Conservation (phyloP, 2,797 vertebrate species). For the Helostoma temminkii region DNA sequence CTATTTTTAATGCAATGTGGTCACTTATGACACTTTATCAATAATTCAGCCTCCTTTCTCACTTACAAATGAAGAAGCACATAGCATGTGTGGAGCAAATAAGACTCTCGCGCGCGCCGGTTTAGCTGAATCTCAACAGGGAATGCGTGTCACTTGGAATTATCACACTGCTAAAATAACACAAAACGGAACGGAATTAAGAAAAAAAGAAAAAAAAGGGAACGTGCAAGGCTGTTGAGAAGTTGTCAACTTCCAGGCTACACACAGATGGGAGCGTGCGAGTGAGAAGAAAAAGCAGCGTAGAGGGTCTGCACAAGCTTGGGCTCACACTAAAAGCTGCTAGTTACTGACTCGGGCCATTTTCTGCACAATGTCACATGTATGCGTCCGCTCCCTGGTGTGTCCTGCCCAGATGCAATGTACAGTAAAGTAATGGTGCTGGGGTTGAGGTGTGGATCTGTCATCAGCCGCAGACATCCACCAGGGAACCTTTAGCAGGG, state of each 20-base stretch:
- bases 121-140: conserved; percentile 46
- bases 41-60: conserved; percentile 76
- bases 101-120: conserved; percentile 9
- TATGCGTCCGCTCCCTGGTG: conserved; percentile 43
- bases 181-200: background rate
- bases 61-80: conserved; percentile 64
- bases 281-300: background rate
- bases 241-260: conserved; percentile 33
- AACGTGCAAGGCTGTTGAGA: conserved; percentile 28
- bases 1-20: conserved; percentile 81
- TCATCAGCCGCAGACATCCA: conserved; percentile 56
- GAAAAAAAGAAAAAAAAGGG: too few species aligned
- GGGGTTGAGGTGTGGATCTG: conserved; percentile 55
- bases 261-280: conserved; percentile 26
- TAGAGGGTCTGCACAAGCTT: background rate
- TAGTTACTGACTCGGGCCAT: conserved; percentile 21
- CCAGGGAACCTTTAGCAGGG: conserved; percentile 61
- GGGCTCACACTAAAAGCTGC: conserved; percentile 25
- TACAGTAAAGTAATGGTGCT: conserved; percentile 46
- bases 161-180: conserved; percentile 20
- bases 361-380: conserved; percentile 18
- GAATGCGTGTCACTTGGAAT: conserved; percentile 47
- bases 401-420: conserved; percentile 23
- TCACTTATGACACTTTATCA: conserved; percentile 78
- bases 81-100: conserved; percentile 29